These are phyloP conservation scores for Chelidonichthys spinosus DNA, from an alignment of 2,797 vertebrate genomes.

Conservation along the genomic window DNA sequence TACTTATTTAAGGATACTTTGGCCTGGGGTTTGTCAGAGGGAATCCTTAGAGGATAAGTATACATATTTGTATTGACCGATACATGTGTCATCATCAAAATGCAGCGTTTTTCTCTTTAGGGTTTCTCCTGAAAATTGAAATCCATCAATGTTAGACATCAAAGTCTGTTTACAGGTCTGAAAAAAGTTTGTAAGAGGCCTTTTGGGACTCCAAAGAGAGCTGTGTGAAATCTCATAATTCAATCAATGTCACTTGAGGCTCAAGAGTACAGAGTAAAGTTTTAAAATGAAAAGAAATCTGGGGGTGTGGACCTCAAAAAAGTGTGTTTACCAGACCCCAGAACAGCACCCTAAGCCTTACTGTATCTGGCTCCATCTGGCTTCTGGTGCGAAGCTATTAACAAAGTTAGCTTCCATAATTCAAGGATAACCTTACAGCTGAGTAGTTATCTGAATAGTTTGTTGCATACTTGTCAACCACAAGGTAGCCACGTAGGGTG, in stretches of 20 bases:
- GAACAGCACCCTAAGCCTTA: too few relatives aligned
- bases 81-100: background rate
- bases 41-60: background rate
- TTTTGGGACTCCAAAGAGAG: constrained; percentile 2
- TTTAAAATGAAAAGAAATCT: background rate
- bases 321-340: background rate
- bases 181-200: background rate
- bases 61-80: background rate
- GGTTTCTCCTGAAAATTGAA: background rate
- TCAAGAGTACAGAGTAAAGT: background rate
- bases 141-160: background rate
- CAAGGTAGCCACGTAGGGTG: too few relatives aligned
- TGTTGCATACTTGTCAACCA: too few relatives aligned
- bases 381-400: too few relatives aligned
- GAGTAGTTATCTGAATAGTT: too few relatives aligned
- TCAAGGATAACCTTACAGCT: too few relatives aligned
- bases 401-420: too few relatives aligned
- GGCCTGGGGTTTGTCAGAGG: background rate
- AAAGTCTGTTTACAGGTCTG: background rate
- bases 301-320: background rate
- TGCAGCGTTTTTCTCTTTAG: background rate
- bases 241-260: background rate
- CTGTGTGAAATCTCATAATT: background rate
- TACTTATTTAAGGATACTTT: background rate
- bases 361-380: too few relatives aligned